These are phyloP conservation scores for Acanthornis magna DNA, from an alignment of 2,797 vertebrate genomes.

Conservation along the genomic window DNA sequence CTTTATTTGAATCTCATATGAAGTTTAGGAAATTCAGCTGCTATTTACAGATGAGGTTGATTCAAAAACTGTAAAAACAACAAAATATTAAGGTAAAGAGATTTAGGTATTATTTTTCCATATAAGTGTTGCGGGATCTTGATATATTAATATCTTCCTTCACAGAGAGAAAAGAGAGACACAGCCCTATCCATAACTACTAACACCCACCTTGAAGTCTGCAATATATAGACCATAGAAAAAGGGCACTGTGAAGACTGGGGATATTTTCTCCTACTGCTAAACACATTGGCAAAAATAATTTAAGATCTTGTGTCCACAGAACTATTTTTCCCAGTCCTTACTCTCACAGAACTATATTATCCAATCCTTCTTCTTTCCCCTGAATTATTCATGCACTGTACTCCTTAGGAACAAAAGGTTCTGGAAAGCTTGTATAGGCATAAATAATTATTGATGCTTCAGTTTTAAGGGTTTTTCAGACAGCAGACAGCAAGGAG, in stretches of 20 bases:
- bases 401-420: not conserved
- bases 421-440: not conserved
- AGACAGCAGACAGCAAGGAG: not conserved
- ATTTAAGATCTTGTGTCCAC: not conserved
- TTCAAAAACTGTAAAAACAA: not conserved
- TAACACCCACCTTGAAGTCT: not conserved
- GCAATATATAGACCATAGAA: not conserved
- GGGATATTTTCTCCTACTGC: not conserved
- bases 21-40: not conserved
- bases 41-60: not conserved
- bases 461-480: not conserved
- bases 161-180: not conserved
- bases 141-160: not conserved
- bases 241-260: not conserved
- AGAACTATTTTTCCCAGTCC: not conserved
- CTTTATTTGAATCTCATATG: not conserved
- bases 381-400: not conserved
- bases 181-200: not conserved
- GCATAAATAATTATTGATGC: not conserved
- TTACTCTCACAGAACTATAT: not conserved
- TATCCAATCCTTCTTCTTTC: not conserved
- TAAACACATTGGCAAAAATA: not conserved
- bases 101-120: not conserved
- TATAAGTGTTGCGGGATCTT: rapidly evolving
- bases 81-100: not conserved